Conservation (phyloP, 1,140 invertebrate genomes). For the Bombus confusus region DNA sequence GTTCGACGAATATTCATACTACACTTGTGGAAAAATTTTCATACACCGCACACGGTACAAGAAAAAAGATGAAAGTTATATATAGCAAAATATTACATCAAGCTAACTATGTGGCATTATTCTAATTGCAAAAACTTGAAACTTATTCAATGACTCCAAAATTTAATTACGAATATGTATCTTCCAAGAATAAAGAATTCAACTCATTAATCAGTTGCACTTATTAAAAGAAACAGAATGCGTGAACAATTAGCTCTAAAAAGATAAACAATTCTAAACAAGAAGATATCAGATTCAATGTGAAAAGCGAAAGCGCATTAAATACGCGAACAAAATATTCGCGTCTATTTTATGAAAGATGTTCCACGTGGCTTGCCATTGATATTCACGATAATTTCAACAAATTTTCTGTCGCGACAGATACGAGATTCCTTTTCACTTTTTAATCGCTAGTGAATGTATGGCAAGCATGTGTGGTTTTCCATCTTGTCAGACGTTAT, state of each 20-base stretch:
- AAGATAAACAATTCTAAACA: not conserved
- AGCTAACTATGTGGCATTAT: not conserved
- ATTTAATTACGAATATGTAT: not conserved
- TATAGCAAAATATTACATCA: no score
- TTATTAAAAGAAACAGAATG: not conserved
- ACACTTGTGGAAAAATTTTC: rapidly evolving
- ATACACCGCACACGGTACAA: not conserved
- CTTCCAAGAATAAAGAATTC: not conserved
- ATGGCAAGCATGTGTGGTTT: not conserved
- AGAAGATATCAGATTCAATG: not conserved
- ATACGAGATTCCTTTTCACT: not conserved
- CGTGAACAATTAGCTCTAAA: not conserved
- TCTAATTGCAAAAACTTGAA: not conserved
- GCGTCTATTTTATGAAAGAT: not conserved
- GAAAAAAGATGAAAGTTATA: no score
- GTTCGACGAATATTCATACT: not conserved
- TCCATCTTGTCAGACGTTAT: not conserved
- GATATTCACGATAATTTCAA: not conserved
- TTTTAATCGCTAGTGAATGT: not conserved
- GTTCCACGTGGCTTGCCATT: not conserved
- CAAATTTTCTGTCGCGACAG: not conserved
- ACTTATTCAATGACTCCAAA: not conserved
- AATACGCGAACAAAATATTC: not conserved
- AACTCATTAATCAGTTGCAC: not conserved
- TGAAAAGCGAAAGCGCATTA: slow-evolving; percentile 10